Evolutionary conservation across 1,140 invertebrate species (phyloP), one percentile per base, ranked within the genome.

Genomic region (Trichonephila clavata): DNA sequence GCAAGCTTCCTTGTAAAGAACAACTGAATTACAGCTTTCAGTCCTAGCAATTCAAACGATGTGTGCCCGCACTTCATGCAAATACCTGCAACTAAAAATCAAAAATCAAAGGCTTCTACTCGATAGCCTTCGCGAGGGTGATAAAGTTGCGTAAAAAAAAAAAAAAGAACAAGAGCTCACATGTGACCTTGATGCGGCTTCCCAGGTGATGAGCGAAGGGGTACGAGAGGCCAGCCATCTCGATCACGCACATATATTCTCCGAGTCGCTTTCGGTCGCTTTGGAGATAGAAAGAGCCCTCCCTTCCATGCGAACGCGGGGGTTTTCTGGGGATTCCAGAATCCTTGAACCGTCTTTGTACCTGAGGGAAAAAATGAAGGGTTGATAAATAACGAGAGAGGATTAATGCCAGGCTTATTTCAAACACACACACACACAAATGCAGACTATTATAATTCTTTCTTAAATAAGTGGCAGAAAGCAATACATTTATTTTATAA

Each of bases 161-260:
- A 2, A 43, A 50, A 24, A 68, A 27, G 14, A 71, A 71, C 21
- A 81, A 71, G 91, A 60, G 14, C 93, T 94, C 80, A 94, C 93
- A 83, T 90, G 93, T 94, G 71, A 94, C 93, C 80, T 84, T 65
- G 43, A 90, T 90, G 20, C 63, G 57, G 50, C 59, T 65, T 65
- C 93, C 93, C 43, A 89, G 43, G 77, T 94, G 87, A 60, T 89
- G 87, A n/a, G 87, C 87, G 71, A 89, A 65, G 20, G 87, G 77
- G 27, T 90, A 94, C 14, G 93, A 89, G 14, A 83, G 77, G 0
- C 86, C 86, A 16, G 71, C 59, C 32, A 59, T 77, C 39, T 92
- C 94, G 18, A 92, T 83, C 20, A 86, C 59, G 90, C 94, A 94
- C n/a, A 63, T 87, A 68, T 94, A 94, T 24, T 94, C 94, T 13